Evolutionary conservation across 2,113 vertebrate genomes (phyloP).

Genomic region (Aphyosemion australe): DNA sequence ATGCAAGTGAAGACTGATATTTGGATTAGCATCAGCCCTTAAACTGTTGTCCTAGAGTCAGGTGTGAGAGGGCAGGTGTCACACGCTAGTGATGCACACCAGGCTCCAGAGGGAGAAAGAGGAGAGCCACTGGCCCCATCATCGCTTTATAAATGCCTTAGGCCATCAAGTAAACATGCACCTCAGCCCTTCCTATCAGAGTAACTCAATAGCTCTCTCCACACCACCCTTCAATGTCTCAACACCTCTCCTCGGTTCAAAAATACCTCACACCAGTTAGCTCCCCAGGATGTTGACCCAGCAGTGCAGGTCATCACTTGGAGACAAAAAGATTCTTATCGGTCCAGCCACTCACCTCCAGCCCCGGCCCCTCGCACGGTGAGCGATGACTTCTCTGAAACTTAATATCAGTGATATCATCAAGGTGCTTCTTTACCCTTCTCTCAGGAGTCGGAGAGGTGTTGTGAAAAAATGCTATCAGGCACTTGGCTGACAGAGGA

Average conservation of each 20-base stretch:
- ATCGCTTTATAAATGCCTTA: slow-evolving; percentile 55
- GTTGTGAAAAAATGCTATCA: slow-evolving; percentile 63
- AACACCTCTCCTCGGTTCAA: slow-evolving; percentile 71
- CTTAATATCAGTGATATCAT: slow-evolving; percentile 79
- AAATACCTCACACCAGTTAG: slow-evolving; percentile 66
- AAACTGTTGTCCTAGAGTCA: slow-evolving; percentile 25
- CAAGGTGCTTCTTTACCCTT: slow-evolving; percentile 66
- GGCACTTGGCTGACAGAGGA: slow-evolving; percentile 50
- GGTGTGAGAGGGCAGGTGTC: slow-evolving; percentile 60
- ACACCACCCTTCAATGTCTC: slow-evolving; percentile 67
- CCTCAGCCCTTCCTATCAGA: slow-evolving; percentile 30
- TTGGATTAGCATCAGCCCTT: slow-evolving; percentile 35
- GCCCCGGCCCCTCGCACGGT: slow-evolving; percentile 41
- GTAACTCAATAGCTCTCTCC: slow-evolving; percentile 70
- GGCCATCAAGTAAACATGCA: slow-evolving; percentile 61
- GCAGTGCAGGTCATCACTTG: slow-evolving; percentile 72
- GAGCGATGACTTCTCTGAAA: slow-evolving; percentile 76
- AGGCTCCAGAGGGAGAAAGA: slow-evolving; percentile 34
- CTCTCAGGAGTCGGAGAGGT: slow-evolving; percentile 52
- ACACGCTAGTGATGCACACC: slow-evolving; percentile 32
- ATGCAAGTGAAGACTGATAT: slow-evolving; percentile 35
- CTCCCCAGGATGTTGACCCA: slow-evolving; percentile 75
- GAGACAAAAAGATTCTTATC: slow-evolving; percentile 80
- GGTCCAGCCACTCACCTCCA: slow-evolving; percentile 39
- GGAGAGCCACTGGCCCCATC: slow-evolving; percentile 37